Percentiles rank a stretch among this genome's conserved stretches.
Conservation (phyloP, 2,797 vertebrate genomes). For the Lithobates pipiens region DNA sequence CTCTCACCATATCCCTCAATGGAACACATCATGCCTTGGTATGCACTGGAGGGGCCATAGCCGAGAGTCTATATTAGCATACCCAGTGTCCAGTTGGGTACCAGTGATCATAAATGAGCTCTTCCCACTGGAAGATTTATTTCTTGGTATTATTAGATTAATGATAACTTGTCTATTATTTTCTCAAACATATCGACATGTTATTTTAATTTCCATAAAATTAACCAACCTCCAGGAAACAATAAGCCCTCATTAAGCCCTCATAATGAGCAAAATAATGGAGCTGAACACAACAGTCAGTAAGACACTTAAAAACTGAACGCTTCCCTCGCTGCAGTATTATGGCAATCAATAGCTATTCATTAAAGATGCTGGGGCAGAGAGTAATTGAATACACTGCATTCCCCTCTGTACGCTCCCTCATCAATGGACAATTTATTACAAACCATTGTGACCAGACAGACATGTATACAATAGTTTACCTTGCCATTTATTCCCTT, state of each 20-base stretch:
- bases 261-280: background rate
- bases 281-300: background rate
- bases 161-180: background rate
- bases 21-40: no score
- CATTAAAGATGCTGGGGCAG: background rate
- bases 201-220: background rate
- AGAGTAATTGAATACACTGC: background rate
- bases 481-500: background rate
- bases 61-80: no score
- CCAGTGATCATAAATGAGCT: no score
- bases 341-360: constrained; percentile 33
- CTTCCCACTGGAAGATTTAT: no score
- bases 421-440: background rate
- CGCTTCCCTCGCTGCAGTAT: background rate
- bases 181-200: background rate
- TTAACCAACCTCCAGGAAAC: background rate
- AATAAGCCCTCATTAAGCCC: background rate
- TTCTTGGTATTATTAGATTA: no score
- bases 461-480: background rate
- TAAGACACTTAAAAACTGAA: background rate
- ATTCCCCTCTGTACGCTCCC: background rate
- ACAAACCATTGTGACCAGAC: background rate
- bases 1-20: no score
- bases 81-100: background rate
- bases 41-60: no score